Base-by-base conservation (phyloP, 2,888 invertebrate genomes). In the Pseudococcus viburni region DNA sequence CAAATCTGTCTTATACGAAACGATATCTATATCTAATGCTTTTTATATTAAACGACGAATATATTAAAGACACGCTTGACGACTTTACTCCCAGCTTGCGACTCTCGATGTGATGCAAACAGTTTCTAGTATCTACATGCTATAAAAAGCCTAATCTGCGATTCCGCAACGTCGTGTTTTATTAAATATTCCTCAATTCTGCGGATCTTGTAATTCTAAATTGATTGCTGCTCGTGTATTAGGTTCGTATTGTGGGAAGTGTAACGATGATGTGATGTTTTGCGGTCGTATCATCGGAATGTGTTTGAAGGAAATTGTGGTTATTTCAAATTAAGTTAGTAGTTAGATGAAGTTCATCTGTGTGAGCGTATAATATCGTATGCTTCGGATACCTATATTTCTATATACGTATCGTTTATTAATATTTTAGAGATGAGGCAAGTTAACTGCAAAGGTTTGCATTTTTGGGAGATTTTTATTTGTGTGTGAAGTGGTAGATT, bases 11-110 rank as follows among this genome's bases (percentile, higher is more conserved):
- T 86, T 73, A 86, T 77, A 42, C 42, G 73, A 86, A 86, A 86
- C 48, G 80, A 73, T 73, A 73, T 73, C 42, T 86, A 64, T 64
- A 77, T 68, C 48, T 86, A 86, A 86, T 86, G 48, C 86, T 73
- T 86, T 86, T 86, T 86, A 86, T 86, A 86, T 86, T 86, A 86
- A 86, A 86, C 86, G 86, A 73, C 86, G 86, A 86, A 86, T 86
- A 86, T 86, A 86, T 86, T 86, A 77, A 86, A 86, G 64, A 39
- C 55, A 55, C 80, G 80, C 80, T 83, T 83, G 80, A 42, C 80
- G 80, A 46, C 19, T 83, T 83, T 83, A 46, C 80, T 83, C n/a
- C 33, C 42, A 42, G 9, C 42, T 42, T 6, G 8, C 42, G 42
- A 9, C 42, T 42, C 42, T 9, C 42, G 8, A 42, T 42, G 42